Conservation (phyloP, 2,888 invertebrate genomes). For the Anthophora plumipes region DNA sequence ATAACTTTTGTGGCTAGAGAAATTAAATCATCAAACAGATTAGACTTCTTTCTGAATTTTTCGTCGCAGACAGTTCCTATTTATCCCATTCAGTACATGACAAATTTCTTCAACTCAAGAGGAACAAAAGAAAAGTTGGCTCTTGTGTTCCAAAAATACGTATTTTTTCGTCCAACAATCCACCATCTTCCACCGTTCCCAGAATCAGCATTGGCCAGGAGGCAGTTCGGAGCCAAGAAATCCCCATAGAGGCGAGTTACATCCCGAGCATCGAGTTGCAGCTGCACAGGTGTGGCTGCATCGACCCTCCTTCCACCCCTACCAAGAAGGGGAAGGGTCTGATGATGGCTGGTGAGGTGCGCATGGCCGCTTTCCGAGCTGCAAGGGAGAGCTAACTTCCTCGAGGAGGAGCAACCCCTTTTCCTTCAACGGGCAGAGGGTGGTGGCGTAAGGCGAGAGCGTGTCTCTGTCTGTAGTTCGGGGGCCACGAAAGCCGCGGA, state of each 20-base stretch:
- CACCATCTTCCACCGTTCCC: too few relatives aligned
- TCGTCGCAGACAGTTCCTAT: too few relatives aligned
- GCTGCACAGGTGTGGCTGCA: conserved; percentile 64
- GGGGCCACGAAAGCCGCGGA: conserved; percentile 45
- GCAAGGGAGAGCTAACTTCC: conserved; percentile 29
- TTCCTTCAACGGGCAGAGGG: conserved; percentile 48
- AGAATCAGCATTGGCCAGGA: conserved; percentile 3
- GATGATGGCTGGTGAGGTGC: conserved; percentile 66
- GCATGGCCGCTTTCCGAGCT: conserved; percentile 65
- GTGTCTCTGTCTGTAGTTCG: neutral
- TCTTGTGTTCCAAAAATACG: too few relatives aligned
- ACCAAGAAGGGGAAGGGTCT: conserved; percentile 46
- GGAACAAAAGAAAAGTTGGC: too few relatives aligned
- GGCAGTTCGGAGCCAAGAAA: neutral
- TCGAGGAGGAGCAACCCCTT: conserved; percentile 61
- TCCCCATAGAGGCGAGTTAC: neutral
- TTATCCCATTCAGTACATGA: too few relatives aligned
- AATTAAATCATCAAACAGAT: too few relatives aligned
- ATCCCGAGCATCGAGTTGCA: conserved; percentile 20
- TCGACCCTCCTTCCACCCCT: conserved; percentile 55
- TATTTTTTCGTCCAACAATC: too few relatives aligned
- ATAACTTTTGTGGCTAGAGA: too few relatives aligned
- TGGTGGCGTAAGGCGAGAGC: conserved; percentile 38
- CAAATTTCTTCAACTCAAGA: too few relatives aligned
- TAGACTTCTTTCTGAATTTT: too few relatives aligned